Evolutionary conservation across 2,113 vertebrate genomes (phyloP).

Genomic region (Microcebus murinus): DNA sequence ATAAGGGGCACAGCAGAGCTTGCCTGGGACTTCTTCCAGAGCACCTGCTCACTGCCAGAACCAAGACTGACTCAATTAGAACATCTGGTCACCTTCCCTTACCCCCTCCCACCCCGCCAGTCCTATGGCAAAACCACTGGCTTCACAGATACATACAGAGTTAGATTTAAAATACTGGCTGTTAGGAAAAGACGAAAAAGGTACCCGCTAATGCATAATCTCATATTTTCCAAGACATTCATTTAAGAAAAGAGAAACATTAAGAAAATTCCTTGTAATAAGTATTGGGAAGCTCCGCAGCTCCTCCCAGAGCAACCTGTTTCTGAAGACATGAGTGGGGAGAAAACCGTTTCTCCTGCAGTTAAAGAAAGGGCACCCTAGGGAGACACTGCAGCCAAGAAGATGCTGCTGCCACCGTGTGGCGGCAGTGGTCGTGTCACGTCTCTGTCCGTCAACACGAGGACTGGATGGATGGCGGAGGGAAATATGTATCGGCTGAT

Average conservation of each 20-base stretch:
- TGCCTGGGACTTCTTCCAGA: constrained; percentile 71
- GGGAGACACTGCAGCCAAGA: not conserved
- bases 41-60: constrained; percentile 72
- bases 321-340: not conserved
- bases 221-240: not conserved
- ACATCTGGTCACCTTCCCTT: constrained; percentile 69
- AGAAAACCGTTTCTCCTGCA: not conserved
- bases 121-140: constrained; percentile 34
- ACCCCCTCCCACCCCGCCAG: not conserved
- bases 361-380: not conserved
- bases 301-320: not conserved
- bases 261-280: not conserved
- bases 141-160: not conserved
- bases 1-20: constrained; percentile 72
- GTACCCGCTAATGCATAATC: not conserved
- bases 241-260: constrained; percentile 7
- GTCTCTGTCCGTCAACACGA: not conserved
- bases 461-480: not conserved
- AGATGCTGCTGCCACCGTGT: constrained; percentile 71
- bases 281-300: too few relatives aligned
- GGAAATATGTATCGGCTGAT: not conserved
- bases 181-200: constrained; percentile 1
- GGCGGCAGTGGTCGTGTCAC: not conserved
- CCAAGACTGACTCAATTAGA: constrained; percentile 63
- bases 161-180: constrained; percentile 10